phyloP scores from a whole-genome alignment of 2,797 vertebrate genomes.

The Tragopan temminckii region DNA sequence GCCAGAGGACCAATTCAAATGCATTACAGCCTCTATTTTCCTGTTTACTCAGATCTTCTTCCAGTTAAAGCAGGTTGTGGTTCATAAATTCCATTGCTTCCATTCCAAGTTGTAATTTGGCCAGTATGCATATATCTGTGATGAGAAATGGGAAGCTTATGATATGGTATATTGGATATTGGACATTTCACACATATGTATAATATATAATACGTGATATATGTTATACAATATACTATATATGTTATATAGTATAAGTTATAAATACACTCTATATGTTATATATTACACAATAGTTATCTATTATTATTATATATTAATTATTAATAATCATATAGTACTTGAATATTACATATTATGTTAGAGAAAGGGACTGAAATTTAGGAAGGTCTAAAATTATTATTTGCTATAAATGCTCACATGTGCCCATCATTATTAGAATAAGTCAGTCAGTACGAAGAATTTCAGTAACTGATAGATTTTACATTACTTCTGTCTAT shows the following conservation, averaged over 20 bases:
- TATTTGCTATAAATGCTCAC: neutral
- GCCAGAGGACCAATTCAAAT: neutral
- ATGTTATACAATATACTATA: too few species aligned
- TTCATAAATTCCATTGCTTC: neutral
- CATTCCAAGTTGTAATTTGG: neutral
- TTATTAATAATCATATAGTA: neutral
- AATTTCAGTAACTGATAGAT: neutral
- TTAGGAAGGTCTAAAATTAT: neutral
- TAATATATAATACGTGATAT: too few species aligned
- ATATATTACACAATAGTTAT: too few species aligned
- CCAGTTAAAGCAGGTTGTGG: neutral
- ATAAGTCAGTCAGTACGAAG: neutral
- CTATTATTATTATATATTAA: too few species aligned
- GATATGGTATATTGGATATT: neutral
- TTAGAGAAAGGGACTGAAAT: neutral
- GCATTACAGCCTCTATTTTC: neutral
- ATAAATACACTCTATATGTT: too few species aligned
- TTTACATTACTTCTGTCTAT: neutral
- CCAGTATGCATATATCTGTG: accelerated
- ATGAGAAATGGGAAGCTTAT: neutral
- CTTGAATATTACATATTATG: neutral
- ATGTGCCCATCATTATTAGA: neutral
- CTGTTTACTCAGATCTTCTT: neutral
- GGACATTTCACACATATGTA: neutral
- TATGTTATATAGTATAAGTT: too few species aligned